Percentiles rank a stretch among this genome's conserved stretches.
Evolutionary conservation across 2,113 vertebrate genomes (phyloP).

Genomic region (Zapus hudsonius): DNA sequence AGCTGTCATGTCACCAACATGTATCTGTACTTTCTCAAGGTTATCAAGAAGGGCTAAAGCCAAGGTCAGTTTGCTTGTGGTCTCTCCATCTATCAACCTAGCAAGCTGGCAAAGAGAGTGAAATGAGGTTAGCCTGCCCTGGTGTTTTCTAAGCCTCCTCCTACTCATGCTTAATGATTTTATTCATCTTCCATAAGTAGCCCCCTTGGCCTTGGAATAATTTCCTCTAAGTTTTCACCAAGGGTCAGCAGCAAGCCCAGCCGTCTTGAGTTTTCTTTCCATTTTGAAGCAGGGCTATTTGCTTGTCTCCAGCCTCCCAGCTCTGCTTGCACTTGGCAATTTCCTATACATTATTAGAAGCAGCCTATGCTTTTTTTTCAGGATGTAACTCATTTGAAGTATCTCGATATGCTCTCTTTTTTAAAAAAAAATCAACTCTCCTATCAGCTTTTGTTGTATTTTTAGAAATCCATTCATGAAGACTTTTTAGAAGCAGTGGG

Average conservation of each 20-base stretch:
- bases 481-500: neutral
- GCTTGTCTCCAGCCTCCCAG: constrained; percentile 20
- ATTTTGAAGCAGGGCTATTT: constrained; percentile 16
- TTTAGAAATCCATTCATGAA: neutral
- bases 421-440: neutral
- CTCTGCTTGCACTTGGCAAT: neutral
- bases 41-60: constrained; percentile 46
- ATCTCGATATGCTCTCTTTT: neutral
- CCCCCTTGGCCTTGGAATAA: constrained; percentile 41
- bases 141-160: constrained; percentile 58
- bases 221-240: constrained; percentile 38
- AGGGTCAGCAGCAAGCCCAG: neutral
- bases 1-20: neutral
- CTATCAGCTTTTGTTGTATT: neutral
- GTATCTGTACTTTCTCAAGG: constrained; percentile 44
- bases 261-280: neutral
- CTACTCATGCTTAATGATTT: constrained; percentile 57
- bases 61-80: neutral
- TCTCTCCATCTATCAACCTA: constrained; percentile 33
- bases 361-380: constrained; percentile 30
- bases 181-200: constrained; percentile 75
- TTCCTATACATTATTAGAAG: neutral
- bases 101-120: constrained; percentile 55
- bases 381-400: constrained; percentile 9
- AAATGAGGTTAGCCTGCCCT: constrained; percentile 58